Percentiles rank a stretch among this genome's conserved stretches.
phyloP scores from a whole-genome alignment of 2,888 invertebrate species.

The Mythimna vitellina region DNA sequence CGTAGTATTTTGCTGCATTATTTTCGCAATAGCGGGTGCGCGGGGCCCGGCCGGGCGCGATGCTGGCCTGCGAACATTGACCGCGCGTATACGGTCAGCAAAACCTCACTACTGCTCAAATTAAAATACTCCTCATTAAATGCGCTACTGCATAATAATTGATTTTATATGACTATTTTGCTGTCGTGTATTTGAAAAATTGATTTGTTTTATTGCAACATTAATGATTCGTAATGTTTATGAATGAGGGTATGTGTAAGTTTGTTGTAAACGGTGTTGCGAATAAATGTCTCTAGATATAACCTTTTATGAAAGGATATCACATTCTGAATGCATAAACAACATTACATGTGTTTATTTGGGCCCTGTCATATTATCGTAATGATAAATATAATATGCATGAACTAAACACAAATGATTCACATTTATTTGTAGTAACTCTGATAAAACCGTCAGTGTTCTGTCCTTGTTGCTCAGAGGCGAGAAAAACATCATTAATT shows the following conservation, averaged over 20 bases:
- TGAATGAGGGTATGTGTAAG: constrained; percentile 21
- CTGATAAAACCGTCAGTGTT: constrained; percentile 41
- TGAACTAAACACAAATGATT: constrained; percentile 28
- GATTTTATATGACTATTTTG: constrained; percentile 17
- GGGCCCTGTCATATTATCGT: constrained; percentile 20
- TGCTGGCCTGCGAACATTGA: constrained; percentile 80
- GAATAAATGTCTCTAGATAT: constrained; percentile 1
- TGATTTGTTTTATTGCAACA: constrained; percentile 33
- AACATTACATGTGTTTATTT: constrained; percentile 34
- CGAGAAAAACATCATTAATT: constrained; percentile 32
- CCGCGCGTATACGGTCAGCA: constrained; percentile 75
- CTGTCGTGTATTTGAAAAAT: constrained; percentile 21
- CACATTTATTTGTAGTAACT: constrained; percentile 44
- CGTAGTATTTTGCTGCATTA: constrained; percentile 76
- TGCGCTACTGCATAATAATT: constrained; percentile 16
- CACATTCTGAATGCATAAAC: constrained; percentile 7
- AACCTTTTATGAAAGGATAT: constrained; percentile 9
- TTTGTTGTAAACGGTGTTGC: constrained; percentile 8
- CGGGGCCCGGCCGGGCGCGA: constrained; percentile 79
- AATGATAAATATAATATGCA: constrained; percentile 1
- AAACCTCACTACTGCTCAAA: constrained; percentile 52
- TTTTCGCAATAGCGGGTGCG: constrained; percentile 81
- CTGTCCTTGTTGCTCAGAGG: constrained; percentile 17
- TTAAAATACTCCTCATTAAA: constrained; percentile 31
- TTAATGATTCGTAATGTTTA: constrained; percentile 34